Percentiles rank a stretch among this genome's conserved stretches.
These are phyloP conservation scores for Sciaenops ocellatus DNA, from an alignment of 2,797 vertebrate genomes.

Conservation along the genomic window DNA sequence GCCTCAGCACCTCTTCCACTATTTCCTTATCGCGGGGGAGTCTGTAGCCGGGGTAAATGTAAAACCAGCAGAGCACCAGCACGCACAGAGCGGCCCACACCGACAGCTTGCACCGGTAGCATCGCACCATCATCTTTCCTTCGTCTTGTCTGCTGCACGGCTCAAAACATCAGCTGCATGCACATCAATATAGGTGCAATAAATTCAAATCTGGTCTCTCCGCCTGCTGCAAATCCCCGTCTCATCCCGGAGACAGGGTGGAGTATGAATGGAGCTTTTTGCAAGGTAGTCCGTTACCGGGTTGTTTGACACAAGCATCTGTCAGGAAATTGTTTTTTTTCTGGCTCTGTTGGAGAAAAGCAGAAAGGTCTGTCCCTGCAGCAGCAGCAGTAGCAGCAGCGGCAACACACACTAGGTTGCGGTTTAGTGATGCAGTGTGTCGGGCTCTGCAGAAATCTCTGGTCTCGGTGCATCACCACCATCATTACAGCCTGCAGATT, in stretches of 20 bases:
- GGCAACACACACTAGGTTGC: conserved; percentile 14
- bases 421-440: conserved; percentile 42
- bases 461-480: conserved; percentile 59
- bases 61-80: conserved; percentile 95
- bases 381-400: conserved; percentile 13
- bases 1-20: conserved; percentile 91
- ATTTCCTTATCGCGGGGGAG: conserved; percentile 92
- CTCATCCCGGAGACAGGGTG: conserved; percentile 45
- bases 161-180: conserved; percentile 25
- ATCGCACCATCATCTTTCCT: conserved; percentile 85
- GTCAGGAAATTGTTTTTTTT: conserved; percentile 26
- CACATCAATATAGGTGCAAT: conserved; percentile 13
- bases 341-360: conserved; percentile 1
- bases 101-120: conserved; percentile 89
- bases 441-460: conserved; percentile 62
- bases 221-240: conserved; percentile 14
- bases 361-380: conserved; percentile 25
- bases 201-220: conserved; percentile 22
- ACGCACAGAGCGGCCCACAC: conserved; percentile 92
- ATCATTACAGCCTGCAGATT: conserved; percentile 32
- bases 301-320: conserved; percentile 34
- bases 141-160: neutral
- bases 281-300: conserved; percentile 16
- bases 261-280: conserved; percentile 24
- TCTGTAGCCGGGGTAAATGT: conserved; percentile 91